phyloP scores from a whole-genome alignment of 1,140 invertebrate species.

The Lineus longissimus region DNA sequence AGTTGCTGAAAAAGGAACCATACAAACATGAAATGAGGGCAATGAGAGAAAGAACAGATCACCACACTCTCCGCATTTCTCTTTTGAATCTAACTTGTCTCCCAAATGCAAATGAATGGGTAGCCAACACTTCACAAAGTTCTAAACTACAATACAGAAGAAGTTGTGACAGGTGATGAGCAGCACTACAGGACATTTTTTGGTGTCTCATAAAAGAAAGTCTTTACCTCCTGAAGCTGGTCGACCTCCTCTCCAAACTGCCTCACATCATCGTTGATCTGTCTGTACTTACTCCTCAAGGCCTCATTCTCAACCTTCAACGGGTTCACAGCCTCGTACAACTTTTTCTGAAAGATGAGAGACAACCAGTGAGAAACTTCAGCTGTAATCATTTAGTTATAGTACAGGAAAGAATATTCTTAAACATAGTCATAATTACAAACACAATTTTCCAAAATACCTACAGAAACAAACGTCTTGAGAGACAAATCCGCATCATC shows the following conservation, averaged over 20 bases:
- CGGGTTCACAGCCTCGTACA: constrained; percentile 42
- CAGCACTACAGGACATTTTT: no score
- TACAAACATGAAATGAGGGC: no score
- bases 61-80: no score
- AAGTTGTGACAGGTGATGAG: no score
- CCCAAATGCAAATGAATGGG: no score
- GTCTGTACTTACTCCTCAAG: constrained; percentile 30
- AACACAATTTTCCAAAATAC: neutral
- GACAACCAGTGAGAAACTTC: no score
- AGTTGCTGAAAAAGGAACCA: constrained; percentile 32
- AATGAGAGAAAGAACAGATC: no score
- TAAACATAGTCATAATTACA: neutral
- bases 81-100: no score
- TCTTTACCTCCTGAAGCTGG: constrained; percentile 35
- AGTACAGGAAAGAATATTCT: neutral
- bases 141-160: no score
- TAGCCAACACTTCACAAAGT: no score
- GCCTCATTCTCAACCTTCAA: constrained; percentile 41
- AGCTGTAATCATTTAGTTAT: neutral
- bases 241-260: constrained; percentile 27
- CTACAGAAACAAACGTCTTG: constrained; percentile 52
- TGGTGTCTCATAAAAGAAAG: no score
- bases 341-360: constrained; percentile 33
- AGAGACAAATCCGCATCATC: constrained; percentile 46
- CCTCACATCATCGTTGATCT: constrained; percentile 34